A percentile compares a stretch with the other conserved stretches of the same genome.
phyloP scores from a whole-genome alignment of 2,113 vertebrate genomes.

The Alces alces region DNA sequence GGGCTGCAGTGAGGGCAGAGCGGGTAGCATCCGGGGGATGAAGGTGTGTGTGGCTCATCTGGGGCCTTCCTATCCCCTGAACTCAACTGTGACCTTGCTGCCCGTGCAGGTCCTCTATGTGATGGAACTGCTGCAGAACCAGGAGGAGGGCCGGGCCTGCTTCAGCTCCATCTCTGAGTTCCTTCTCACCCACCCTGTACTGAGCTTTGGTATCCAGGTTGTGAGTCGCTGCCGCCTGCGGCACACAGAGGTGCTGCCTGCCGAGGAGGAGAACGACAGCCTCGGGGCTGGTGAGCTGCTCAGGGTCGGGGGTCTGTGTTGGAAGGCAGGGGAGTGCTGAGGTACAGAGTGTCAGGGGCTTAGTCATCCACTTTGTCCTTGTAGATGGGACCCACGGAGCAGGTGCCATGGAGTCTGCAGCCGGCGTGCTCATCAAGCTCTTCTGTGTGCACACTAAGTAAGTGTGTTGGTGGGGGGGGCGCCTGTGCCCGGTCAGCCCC shows the following conservation, averaged over 20 bases:
- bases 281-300: conserved; percentile 84
- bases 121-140: conserved; percentile 96
- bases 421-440: conserved; percentile 95
- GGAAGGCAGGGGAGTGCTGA: not conserved
- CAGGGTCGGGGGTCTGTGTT: not conserved
- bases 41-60: not conserved
- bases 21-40: not conserved
- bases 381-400: conserved; percentile 90
- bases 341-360: not conserved
- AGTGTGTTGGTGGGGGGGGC: conserved; percentile 69
- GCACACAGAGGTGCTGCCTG: conserved; percentile 93
- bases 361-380: conserved; percentile 31
- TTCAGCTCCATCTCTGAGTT: conserved; percentile 99
- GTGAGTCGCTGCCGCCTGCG: conserved; percentile 88
- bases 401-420: conserved; percentile 87
- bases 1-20: conserved; percentile 24
- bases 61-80: not conserved
- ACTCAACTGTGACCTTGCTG: not conserved
- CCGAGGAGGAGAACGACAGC: conserved; percentile 93
- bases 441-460: conserved; percentile 99
- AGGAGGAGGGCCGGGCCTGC: conserved; percentile 92
- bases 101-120: conserved; percentile 92
- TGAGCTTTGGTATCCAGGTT: conserved; percentile 96
- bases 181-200: conserved; percentile 95
- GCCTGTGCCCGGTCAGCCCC: not conserved